phyloP scores from a whole-genome alignment of 2,888 invertebrate genomes.

The Conchocele bisecta region DNA sequence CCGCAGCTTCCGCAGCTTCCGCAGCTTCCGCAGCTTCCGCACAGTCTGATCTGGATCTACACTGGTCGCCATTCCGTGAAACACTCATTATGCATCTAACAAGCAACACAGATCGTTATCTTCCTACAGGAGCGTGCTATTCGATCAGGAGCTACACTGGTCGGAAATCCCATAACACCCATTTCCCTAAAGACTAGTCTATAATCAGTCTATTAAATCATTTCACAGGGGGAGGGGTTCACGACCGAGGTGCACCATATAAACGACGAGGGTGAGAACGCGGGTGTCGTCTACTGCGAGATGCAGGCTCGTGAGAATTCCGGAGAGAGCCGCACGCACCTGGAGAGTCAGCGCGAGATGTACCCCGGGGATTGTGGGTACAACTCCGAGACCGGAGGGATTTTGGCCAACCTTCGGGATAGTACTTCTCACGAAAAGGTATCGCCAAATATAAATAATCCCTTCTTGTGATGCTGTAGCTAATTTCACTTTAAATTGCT shows the following conservation, averaged over 20 bases:
- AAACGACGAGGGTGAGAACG: slow-evolving; percentile 93
- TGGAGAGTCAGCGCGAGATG: slow-evolving; percentile 87
- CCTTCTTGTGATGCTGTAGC: too few relatives aligned
- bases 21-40: not conserved
- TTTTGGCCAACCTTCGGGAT: slow-evolving; percentile 91
- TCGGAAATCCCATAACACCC: too few relatives aligned
- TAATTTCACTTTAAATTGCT: too few relatives aligned
- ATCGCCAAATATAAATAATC: too few relatives aligned
- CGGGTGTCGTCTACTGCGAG: slow-evolving; percentile 97
- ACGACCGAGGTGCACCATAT: slow-evolving; percentile 96
- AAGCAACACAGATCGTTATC: too few relatives aligned
- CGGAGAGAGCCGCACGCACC: slow-evolving; percentile 89
- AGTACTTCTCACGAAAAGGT: slow-evolving; percentile 93
- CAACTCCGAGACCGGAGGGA: slow-evolving; percentile 92
- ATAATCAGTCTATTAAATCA: too few relatives aligned
- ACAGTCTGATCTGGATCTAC: not conserved
- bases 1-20: too few relatives aligned
- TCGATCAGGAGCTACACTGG: too few relatives aligned
- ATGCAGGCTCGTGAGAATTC: slow-evolving; percentile 94
- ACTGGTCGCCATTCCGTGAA: too few relatives aligned
- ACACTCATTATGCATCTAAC: too few relatives aligned
- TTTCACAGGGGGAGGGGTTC: slow-evolving; percentile 89
- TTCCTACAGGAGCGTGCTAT: too few relatives aligned
- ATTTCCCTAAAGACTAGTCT: slow-evolving; percentile 28
- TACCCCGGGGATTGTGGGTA: slow-evolving; percentile 93